Evolutionary conservation across 2,113 vertebrate genomes (phyloP).

Genomic region (Acinonyx jubatus): DNA sequence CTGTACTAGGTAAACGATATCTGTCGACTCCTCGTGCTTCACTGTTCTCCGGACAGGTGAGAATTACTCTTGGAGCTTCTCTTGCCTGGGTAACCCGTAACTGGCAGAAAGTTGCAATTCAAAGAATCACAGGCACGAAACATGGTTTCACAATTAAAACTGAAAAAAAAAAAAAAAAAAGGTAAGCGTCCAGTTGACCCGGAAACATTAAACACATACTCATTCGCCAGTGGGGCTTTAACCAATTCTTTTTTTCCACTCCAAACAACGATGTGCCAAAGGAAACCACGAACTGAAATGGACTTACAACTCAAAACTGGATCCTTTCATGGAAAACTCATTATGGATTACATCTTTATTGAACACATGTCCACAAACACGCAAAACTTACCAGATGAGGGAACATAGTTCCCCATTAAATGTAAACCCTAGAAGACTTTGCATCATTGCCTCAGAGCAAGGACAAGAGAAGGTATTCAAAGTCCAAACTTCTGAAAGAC

Average conservation of each 20-base stretch:
- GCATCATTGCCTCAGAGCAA: neutral
- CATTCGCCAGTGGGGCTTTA: neutral
- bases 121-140: neutral
- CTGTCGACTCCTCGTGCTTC: neutral
- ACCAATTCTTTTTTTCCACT: neutral
- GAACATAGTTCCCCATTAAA: neutral
- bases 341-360: slow-evolving; percentile 58
- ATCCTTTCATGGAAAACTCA: slow-evolving; percentile 54
- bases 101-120: neutral
- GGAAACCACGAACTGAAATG: slow-evolving; percentile 34
- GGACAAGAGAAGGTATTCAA: slow-evolving; percentile 5
- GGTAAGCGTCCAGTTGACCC: neutral
- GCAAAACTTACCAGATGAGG: neutral
- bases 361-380: slow-evolving; percentile 29
- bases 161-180: slow-evolving; percentile 13
- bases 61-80: neutral
- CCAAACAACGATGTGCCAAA: slow-evolving; percentile 36
- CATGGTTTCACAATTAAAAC: neutral
- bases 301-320: slow-evolving; percentile 55
- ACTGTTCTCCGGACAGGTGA: neutral
- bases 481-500: neutral
- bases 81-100: neutral
- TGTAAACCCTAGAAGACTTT: neutral
- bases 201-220: slow-evolving; percentile 16
- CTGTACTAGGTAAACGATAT: neutral